Base-by-base conservation (phyloP, 2,797 vertebrate species). In the Hafferia zeledoni region DNA sequence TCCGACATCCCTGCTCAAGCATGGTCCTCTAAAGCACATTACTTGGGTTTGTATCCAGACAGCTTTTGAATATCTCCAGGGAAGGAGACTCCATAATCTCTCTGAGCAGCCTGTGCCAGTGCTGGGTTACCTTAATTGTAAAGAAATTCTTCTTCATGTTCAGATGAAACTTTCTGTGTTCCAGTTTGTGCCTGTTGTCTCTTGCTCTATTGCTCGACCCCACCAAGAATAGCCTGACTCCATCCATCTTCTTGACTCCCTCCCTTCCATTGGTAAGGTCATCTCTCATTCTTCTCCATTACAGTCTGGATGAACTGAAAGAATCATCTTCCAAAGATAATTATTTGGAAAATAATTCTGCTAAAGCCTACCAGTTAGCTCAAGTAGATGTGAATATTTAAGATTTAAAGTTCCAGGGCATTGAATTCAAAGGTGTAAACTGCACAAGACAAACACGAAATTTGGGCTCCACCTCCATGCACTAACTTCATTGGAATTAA, bases 191-290 rank as follows among this genome's bases (percentile, higher is more conserved):
- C 5, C 9, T 15, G 9, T 60, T 13, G 13, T 18, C 8, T 61
- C 22, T 63, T 44, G 31, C n/a, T 37, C 37, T 44, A 5, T 19
- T n/a, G 11, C 24, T 20, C 33, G 17, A 31, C 11, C 37, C 7
- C 24, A 18, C 27, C 0, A 1, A 18, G 31, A 63, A 61, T n/a
- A 28, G 5, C 5, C 19, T 18, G 14, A 5, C 8, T 77, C 8
- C 17, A 13, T 33, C 6, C 3, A 13, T 31, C 6, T 2, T 33
- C 17, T 33, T 56, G 20, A 30, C 17, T 37, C 11, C 17, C 24
- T 63, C 28, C 19, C 12, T 22, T 69, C 9, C 19, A 17, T 17
- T n/a, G 47, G 5, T 39, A 50, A 25, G 7, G 56, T 56, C 6
- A 3, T 3, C 8, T 50, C n/a, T 57, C n/a, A 70, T 20, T 6